Conservation (phyloP, 2,888 invertebrate genomes). For the Neoscelio sp. region DNA sequence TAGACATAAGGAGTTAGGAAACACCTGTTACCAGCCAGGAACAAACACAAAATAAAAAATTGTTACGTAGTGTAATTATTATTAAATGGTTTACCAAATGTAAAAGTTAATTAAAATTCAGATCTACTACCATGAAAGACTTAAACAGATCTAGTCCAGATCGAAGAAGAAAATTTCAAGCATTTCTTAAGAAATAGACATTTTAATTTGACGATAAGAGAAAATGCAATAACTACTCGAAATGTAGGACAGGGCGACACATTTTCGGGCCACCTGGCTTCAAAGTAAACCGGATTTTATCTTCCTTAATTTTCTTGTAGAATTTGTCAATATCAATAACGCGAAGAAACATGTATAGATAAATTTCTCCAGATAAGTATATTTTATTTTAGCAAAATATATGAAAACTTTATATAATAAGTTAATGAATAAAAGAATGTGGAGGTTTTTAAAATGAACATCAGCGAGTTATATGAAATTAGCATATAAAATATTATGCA, state of each 20-base stretch:
- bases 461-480: neutral
- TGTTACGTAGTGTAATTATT: too few relatives aligned
- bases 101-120: too few relatives aligned
- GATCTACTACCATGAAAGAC: too few relatives aligned
- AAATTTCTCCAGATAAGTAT: too few relatives aligned
- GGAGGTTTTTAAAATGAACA: slow-evolving; percentile 10
- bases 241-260: too few relatives aligned
- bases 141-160: neutral
- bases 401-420: slow-evolving; percentile 22
- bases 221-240: too few relatives aligned
- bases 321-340: too few relatives aligned
- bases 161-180: neutral
- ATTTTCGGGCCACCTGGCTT: slow-evolving; percentile 10
- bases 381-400: neutral
- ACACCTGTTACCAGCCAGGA: too few relatives aligned
- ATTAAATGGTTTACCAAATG: too few relatives aligned
- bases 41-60: too few relatives aligned
- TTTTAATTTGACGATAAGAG: slow-evolving; percentile 1
- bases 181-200: slow-evolving; percentile 7
- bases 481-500: slow-evolving; percentile 51
- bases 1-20: too few relatives aligned
- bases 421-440: slow-evolving; percentile 10
- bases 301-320: neutral
- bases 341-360: too few relatives aligned
- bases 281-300: neutral